Base-by-base conservation (phyloP, 2,888 invertebrate genomes). In the Drepana falcataria region DNA sequence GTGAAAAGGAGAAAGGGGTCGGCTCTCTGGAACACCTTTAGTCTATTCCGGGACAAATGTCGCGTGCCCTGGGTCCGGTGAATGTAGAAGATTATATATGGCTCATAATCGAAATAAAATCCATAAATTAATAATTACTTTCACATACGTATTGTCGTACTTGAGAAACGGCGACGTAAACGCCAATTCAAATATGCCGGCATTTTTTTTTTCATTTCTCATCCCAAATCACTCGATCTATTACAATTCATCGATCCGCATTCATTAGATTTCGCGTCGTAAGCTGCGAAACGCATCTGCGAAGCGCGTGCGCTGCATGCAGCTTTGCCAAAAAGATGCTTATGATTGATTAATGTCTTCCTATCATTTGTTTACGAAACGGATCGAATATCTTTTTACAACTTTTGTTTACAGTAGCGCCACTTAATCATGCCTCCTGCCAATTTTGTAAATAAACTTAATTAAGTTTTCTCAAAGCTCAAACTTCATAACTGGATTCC, bases 1-100 rank as follows among this genome's bases (percentile, higher is more conserved):
- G 70, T 65, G 60, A 61, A 67, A 65, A 73, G 69, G 77, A 84
- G 85, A 86, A 87, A 85, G 83, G 85, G 87, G 82, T 82, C 68
- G 69, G 53, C 59, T 9, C 9, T 9, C 44, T 73, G 37, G 37
- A 4, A 84, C 85, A 86, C 87, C 86, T 87, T 87, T 77, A 60
- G 57, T 66, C 63, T 68, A 62, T 68, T 68, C 69, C 68, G 73
- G 77, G 69, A 64, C 61, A 68, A 68, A 73, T 79, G 86, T 85
- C 87, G 83, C 86, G 86, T 85, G 87, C 83, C 76, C 61, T 68
- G 66, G 69, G 65, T 76, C 61, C 68, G 67, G 69, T 21, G 21
- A 21, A 21, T 21, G 21, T 21, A 21, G 21, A 21, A 21, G 21
- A 21, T 21, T 21, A 21, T 21, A 21, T 21, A 21, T 21, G 21